Conservation (phyloP, 1,140 invertebrate species). For the Teleopsis dalmanni region DNA sequence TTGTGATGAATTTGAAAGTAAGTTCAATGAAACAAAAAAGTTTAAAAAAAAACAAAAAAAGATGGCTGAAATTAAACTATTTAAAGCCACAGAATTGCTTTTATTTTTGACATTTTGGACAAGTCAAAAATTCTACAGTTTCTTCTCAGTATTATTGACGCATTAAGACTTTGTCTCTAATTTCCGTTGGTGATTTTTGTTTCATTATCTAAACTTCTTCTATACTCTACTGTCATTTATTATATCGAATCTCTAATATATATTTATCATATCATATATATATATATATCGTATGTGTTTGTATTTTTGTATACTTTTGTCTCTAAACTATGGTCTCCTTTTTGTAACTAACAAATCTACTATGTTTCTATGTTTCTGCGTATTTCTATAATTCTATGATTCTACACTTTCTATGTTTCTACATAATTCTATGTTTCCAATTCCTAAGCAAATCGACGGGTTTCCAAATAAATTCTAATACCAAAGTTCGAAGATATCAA, state of each 20-base stretch:
- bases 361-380: slow-evolving; percentile 1
- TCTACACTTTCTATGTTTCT: slow-evolving; percentile 1
- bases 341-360: no score
- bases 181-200: neutral
- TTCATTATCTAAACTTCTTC: neutral
- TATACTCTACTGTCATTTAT: slow-evolving; percentile 1
- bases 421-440: slow-evolving; percentile 1
- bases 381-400: neutral
- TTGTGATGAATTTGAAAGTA: slow-evolving; percentile 88
- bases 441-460: no score
- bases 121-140: no score
- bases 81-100: neutral
- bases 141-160: no score
- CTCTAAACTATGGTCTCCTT: no score
- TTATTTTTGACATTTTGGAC: no score
- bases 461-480: no score
- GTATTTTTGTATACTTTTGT: no score
- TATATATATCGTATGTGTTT: neutral
- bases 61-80: slow-evolving; percentile 2
- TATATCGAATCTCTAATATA: neutral
- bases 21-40: slow-evolving; percentile 48
- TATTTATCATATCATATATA: neutral
- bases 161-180: neutral
- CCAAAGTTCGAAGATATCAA: no score
- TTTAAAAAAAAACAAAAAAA: neutral